Base-by-base conservation (phyloP, 2,888 invertebrate genomes). In the Gerosis bhagava region DNA sequence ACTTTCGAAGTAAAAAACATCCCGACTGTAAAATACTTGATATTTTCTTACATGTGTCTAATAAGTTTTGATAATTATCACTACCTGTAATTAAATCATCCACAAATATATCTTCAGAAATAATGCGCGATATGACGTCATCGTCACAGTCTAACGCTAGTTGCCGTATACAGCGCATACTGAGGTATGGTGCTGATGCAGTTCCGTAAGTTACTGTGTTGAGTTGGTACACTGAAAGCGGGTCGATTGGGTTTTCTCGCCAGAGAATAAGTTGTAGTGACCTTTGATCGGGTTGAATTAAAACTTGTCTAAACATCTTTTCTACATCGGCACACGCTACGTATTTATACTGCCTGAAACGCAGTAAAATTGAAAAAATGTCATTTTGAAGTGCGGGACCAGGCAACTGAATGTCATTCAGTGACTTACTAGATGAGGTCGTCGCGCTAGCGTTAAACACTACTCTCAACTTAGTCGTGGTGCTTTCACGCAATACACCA, bases 181-280 rank as follows among this genome's bases (percentile, higher is more conserved):
- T 63, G 3, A 67, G 46, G 39, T 51, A 70, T 0, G 70, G 66
- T 24, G 69, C 67, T 1, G 66, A 61, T 1, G 65, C 54, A 3
- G 60, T 62, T 2, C 53, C 50, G 34, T 65, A 68, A 1, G 59
- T n/a, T n/a, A n/a, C n/a, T n/a, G n/a, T n/a, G n/a, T n/a, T n/a
- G n/a, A n/a, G n/a, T n/a, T n/a, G n/a, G 35, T 60, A 68, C 3
- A 60, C 45, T 13, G 50, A 13, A 15, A 67, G 7, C 1, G 59
- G 53, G 2, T 63, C 52, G 0, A 43, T 19, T 0, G 56, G 40
- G 28, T 57, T 51, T 1, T 63, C 56, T 1, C 67, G 45, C 69
- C 70, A 76, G 1, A 72, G 32, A 3, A 72, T 68, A 22, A 62
- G 36, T 46, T 73, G 73, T 3, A 66, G 50, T 10, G 57, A 36